phyloP scores from a whole-genome alignment of 2,113 vertebrate genomes.

The Madoqua kirkii region DNA sequence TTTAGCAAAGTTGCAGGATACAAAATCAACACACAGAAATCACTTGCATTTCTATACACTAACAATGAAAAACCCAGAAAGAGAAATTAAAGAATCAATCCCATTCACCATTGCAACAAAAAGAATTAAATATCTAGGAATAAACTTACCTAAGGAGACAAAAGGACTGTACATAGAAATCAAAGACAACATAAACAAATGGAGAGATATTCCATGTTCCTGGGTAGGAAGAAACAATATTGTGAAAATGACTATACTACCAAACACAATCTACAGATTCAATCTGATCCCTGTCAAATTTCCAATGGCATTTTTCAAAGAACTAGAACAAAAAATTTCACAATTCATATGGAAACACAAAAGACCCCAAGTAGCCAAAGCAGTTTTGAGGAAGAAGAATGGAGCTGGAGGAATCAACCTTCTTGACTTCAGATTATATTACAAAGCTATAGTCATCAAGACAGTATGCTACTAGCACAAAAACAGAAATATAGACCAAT shows the following conservation, averaged over 20 bases:
- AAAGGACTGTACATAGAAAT: not conserved
- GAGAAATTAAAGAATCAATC: not conserved
- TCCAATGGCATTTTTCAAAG: not conserved
- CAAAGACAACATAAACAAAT: not conserved
- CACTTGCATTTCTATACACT: not conserved
- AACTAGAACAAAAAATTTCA: not conserved
- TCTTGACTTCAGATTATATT: not conserved
- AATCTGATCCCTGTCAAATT: not conserved
- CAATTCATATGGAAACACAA: not conserved
- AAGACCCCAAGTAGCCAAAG: not conserved
- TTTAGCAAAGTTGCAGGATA: not conserved
- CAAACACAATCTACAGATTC: not conserved
- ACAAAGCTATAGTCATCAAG: not conserved
- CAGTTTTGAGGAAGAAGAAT: not conserved
- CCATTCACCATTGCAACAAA: not conserved
- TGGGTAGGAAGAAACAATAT: not conserved
- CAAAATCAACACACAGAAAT: not conserved
- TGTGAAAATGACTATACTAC: not conserved
- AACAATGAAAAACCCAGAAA: not conserved
- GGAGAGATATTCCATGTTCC: not conserved
- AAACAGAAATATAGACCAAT: not conserved
- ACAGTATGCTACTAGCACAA: not conserved
- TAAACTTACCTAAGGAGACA: not conserved
- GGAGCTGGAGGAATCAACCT: not conserved
- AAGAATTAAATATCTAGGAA: not conserved